Evolutionary conservation across 2,888 invertebrate species (phyloP), one percentile per base, ranked within the genome.

Genomic region (Polydrusus tereticollis): DNA sequence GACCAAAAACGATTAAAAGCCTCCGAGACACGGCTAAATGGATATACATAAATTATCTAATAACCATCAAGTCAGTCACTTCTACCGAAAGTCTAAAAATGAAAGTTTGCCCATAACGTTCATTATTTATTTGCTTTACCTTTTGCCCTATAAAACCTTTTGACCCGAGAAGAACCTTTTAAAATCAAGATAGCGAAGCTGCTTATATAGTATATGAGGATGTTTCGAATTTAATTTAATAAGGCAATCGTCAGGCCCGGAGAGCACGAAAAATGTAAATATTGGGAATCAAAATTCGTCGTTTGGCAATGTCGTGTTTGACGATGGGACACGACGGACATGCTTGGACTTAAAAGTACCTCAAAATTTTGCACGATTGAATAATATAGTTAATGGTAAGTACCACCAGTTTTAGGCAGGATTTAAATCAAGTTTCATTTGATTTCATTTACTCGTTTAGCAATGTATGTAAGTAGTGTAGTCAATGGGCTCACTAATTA

Each of bases 191-290:
- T n/a, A 18, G 4, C 8, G 43, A 50, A 12, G 14, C 29, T 29
- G 16, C n/a, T 26, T 29, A 33, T 29, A 4, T 16, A 55, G 33
- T 29, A 55, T 55, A n/a, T 55, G 16, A 55, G n/a, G 36, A 38
- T 18, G 0, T 57, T 57, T 58, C 55, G 8, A 38, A n/a, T 38
- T 38, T 38, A 38, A 58, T 21, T 58, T 58, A 58, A 58, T 58
- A 29, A 36, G 12, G n/a, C 23, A 47, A 47, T 23, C 47, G 21
- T 12, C 23, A 47, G 36, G 58, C 20, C 21, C 38, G 58, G 18
- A 58, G 20, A 36, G 58, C 58, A 58, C 58, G 58, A 58, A 38
- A 58, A 58, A 58, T 58, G 58, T 58, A 58, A 58, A 58, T 55
- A 55, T 58, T 36, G 12, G 14, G 38, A 58, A 58, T 58, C 36